phyloP scores from a whole-genome alignment of 2,113 vertebrate species.

The Calidris pygmaea region DNA sequence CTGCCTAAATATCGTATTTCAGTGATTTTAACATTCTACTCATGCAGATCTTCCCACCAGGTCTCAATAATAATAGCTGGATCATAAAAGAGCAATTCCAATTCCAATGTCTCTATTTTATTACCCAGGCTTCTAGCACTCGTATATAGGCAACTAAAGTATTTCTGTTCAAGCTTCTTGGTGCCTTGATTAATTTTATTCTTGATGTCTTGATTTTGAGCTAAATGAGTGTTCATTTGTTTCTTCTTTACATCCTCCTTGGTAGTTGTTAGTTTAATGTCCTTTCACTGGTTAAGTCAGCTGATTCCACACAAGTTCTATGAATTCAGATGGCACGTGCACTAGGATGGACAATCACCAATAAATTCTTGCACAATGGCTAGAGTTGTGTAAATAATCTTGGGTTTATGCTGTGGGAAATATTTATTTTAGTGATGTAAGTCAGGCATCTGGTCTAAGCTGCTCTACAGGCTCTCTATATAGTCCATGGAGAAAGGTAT shows the following conservation, averaged over 20 bases:
- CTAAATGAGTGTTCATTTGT: conserved; percentile 22
- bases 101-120: conserved; percentile 40
- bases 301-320: not conserved
- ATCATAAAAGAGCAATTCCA: conserved; percentile 35
- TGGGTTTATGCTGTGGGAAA: not conserved
- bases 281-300: not conserved
- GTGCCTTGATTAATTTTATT: conserved; percentile 40
- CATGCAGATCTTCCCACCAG: not conserved
- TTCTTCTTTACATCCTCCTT: conserved; percentile 8
- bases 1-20: not conserved
- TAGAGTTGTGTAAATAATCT: not conserved
- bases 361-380: not conserved
- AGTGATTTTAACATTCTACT: not conserved
- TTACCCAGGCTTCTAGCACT: conserved; percentile 6
- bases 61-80: not conserved
- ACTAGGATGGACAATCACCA: not conserved
- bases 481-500: not conserved
- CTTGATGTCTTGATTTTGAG: conserved; percentile 21
- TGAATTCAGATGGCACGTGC: not conserved
- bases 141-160: not conserved
- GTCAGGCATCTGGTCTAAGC: not conserved
- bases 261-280: not conserved
- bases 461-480: not conserved
- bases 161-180: conserved; percentile 4
- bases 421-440: not conserved